These are phyloP conservation scores for Sebastes kiyomatsui DNA, from an alignment of 2,797 vertebrate species.

Conservation along the genomic window DNA sequence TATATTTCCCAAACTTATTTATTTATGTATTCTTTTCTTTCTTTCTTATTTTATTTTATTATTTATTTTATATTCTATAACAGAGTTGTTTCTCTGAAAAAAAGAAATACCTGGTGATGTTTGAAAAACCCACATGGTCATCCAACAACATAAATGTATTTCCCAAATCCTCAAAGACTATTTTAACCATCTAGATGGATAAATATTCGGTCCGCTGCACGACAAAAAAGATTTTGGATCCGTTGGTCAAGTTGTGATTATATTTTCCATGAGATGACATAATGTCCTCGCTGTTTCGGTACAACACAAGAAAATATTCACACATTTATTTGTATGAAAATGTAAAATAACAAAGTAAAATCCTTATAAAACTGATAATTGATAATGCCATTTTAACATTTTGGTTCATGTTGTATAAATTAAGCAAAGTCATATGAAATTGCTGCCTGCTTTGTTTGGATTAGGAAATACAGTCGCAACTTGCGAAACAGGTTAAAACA, in stretches of 20 bases:
- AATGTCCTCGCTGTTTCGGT: too few species aligned
- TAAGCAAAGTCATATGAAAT: background rate
- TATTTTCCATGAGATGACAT: background rate
- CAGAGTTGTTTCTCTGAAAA: background rate
- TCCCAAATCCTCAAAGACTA: background rate
- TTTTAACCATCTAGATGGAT: too few species aligned
- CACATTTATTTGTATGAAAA: background rate
- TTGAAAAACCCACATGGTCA: background rate
- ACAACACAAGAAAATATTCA: background rate
- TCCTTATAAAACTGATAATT: background rate
- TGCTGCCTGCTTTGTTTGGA: background rate
- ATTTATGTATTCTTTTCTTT: too few species aligned
- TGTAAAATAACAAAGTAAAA: background rate
- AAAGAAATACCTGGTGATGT: fast-evolving
- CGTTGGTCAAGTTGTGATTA: background rate
- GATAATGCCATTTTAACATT: background rate
- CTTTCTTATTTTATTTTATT: too few species aligned
- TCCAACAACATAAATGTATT: background rate
- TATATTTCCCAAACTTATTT: too few species aligned
- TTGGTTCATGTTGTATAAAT: background rate
- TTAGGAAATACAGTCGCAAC: background rate
- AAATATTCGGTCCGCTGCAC: fast-evolving
- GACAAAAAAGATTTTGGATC: background rate
- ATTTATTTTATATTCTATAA: too few species aligned
- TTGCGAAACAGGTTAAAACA: background rate